phyloP scores from a whole-genome alignment of 2,888 invertebrate genomes.

The Mactromeris polynyma region DNA sequence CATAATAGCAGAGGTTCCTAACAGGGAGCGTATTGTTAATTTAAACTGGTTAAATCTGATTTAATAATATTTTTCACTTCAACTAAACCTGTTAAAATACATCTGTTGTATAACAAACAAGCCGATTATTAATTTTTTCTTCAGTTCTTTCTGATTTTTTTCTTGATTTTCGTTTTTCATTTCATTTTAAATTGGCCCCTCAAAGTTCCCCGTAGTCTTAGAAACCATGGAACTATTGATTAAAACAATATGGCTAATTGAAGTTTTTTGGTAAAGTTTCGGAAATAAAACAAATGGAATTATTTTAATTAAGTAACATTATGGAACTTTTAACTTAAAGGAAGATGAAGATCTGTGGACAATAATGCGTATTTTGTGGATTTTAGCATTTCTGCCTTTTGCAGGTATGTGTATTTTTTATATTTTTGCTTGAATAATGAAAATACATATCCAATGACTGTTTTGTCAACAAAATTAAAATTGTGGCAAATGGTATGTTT shows the following conservation, averaged over 20 bases:
- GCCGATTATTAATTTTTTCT: too few relatives aligned
- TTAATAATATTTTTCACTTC: too few relatives aligned
- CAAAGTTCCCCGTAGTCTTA: conserved; percentile 13
- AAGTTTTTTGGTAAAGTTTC: neutral
- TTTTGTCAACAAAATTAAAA: too few relatives aligned
- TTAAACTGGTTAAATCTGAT: too few relatives aligned
- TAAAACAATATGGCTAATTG: conserved; percentile 15
- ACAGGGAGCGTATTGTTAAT: neutral
- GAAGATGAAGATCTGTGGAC: neutral
- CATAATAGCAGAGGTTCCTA: neutral
- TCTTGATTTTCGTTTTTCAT: too few relatives aligned
- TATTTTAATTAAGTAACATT: neutral
- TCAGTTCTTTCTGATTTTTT: too few relatives aligned
- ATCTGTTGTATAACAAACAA: too few relatives aligned
- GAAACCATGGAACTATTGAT: conserved; percentile 27
- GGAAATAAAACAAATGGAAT: conserved; percentile 3
- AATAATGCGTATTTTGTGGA: neutral
- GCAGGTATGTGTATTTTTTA: neutral
- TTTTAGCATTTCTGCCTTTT: conserved; percentile 8
- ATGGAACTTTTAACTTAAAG: neutral
- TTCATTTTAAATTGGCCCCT: neutral
- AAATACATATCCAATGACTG: too few relatives aligned
- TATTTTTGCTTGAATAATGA: neutral
- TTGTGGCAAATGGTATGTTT: too few relatives aligned
- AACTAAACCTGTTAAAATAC: too few relatives aligned